Evolutionary conservation across 1,140 invertebrate species (phyloP), one percentile per base, ranked within the genome.

Genomic region (Ips typographus): DNA sequence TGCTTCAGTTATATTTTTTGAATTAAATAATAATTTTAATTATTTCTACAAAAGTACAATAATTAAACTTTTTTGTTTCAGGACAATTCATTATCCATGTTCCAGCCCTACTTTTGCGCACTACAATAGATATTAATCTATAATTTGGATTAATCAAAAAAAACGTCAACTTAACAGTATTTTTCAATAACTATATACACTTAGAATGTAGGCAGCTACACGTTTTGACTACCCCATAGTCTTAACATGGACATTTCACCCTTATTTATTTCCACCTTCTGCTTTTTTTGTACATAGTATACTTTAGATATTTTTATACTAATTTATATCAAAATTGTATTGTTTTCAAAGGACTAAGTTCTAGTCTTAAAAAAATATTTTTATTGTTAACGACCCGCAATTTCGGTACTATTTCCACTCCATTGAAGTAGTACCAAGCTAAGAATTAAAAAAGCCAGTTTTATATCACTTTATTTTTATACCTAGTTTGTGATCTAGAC

Each of bases 11-110:
- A 22, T 8, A 62, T 44, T 8, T 49, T 40, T 68, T 5, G 39
- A 63, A 53, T 52, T 53, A 38, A 69, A 68, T 53, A 38, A 65
- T 60, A n/a, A 22, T 22, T 22, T 22, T 22, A 22, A 22, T 22
- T 22, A 22, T 22, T 22, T 22, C 22, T 22, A 22, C 22, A 22
- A 22, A 22, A 22, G 22, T 22, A 22, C 22, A 22, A 22, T 22
- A 22, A 22, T 22, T 22, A 22, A 22, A 22, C 22, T 60, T 67
- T 53, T 40, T 52, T 38, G 3, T 78, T 78, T 58, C 73, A 79
- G 77, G 73, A 79, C 77, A 70, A 79, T 78, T 52, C 77, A 79
- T 63, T 79, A 79, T 70, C 76, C 77, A 61, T 71, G 69, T 62
- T 69, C 77, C 69, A 73, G 73, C 53, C 64, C 77, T 44, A 73